Conservation (phyloP, 1,140 invertebrate genomes). For the Olivierus martensii region DNA sequence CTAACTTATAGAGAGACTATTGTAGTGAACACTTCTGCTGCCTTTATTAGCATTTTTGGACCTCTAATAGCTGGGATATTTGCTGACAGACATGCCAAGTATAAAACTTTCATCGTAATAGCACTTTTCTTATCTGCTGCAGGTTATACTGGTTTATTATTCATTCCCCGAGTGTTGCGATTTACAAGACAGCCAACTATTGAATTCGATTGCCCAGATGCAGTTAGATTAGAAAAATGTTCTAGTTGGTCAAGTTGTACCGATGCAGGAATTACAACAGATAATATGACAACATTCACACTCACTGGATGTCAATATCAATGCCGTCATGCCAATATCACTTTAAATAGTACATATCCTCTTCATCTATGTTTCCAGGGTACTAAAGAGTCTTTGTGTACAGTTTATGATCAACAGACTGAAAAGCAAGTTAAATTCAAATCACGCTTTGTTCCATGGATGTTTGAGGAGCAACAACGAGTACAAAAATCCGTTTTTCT, state of each 20-base stretch:
- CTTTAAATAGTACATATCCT: slow-evolving; percentile 12
- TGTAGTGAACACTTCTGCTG: slow-evolving; percentile 17
- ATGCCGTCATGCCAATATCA: slow-evolving; percentile 6
- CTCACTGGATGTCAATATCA: slow-evolving; percentile 18
- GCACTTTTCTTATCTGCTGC: slow-evolving; percentile 12
- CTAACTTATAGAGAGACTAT: slow-evolving; percentile 15
- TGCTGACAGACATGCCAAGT: slow-evolving; percentile 15
- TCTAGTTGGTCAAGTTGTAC: slow-evolving; percentile 19
- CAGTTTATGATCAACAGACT: slow-evolving; percentile 11
- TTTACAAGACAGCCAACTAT: slow-evolving; percentile 8
- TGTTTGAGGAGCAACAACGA: slow-evolving; percentile 10
- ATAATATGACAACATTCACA: slow-evolving; percentile 18
- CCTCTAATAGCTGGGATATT: slow-evolving; percentile 18
- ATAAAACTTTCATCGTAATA: slow-evolving; percentile 12
- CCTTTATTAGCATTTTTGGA: slow-evolving; percentile 17
- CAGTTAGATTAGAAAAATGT: slow-evolving; percentile 19
- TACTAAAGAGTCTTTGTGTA: slow-evolving; percentile 6
- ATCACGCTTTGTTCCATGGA: slow-evolving; percentile 19
- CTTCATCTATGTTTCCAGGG: slow-evolving; percentile 19
- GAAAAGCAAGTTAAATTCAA: slow-evolving; percentile 17
- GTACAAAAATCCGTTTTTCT: slow-evolving; percentile 5
- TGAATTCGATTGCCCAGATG: slow-evolving; percentile 19
- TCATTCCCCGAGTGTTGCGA: slow-evolving; percentile 19
- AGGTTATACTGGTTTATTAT: slow-evolving; percentile 18
- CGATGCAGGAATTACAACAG: slow-evolving; percentile 9